These are phyloP conservation scores for Dynastes maya DNA, from an alignment of 2,888 invertebrate species.

Conservation along the genomic window DNA sequence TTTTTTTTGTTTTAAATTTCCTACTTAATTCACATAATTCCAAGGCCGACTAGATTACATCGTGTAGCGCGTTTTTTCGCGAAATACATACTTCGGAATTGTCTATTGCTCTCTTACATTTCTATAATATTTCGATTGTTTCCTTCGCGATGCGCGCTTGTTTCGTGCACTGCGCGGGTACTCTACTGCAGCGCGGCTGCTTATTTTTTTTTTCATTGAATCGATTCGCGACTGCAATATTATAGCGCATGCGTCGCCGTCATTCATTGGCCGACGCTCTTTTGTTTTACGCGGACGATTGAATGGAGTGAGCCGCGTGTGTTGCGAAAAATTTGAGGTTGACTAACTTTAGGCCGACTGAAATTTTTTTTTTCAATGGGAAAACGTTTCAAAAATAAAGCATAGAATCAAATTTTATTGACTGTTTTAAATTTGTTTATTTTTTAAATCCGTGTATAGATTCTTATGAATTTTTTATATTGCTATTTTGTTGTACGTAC, in stretches of 20 bases:
- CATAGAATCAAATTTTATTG: too few relatives aligned
- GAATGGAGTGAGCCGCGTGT: neutral
- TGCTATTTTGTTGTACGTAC: too few relatives aligned
- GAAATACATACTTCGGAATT: neutral
- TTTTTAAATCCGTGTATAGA: too few relatives aligned
- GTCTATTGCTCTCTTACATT: conserved; percentile 14
- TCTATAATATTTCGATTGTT: conserved; percentile 12
- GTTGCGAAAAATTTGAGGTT: neutral
- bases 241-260: conserved; percentile 35
- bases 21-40: neutral
- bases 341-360: neutral
- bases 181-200: conserved; percentile 31
- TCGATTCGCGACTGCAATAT: conserved; percentile 36
- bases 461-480: too few relatives aligned
- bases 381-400: too few relatives aligned
- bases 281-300: conserved; percentile 20
- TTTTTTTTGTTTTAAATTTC: too few relatives aligned
- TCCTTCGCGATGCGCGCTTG: neutral
- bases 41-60: neutral
- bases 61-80: neutral
- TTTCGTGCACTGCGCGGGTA: conserved; percentile 16
- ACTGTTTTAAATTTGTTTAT: too few relatives aligned
- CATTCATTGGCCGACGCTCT: conserved; percentile 32
- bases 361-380: neutral
- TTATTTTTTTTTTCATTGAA: conserved; percentile 17